These are phyloP conservation scores for Actinemys pallida DNA, from an alignment of 2,113 vertebrate species.

Conservation along the genomic window DNA sequence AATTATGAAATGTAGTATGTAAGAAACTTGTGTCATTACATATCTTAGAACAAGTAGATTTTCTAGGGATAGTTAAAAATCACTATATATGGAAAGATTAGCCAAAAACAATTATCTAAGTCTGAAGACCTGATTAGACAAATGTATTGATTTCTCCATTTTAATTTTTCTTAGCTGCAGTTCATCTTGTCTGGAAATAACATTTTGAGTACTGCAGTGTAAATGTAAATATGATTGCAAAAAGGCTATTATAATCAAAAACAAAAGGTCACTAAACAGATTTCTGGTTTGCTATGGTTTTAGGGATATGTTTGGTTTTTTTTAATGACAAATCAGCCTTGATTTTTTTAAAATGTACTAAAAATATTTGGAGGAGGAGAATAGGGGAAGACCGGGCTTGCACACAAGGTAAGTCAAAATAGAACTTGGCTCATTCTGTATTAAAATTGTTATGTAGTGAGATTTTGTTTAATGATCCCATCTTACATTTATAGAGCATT, in stretches of 20 bases:
- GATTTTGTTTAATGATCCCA: neutral
- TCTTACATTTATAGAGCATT: slow-evolving; percentile 31
- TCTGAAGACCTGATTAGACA: neutral
- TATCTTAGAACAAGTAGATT: neutral
- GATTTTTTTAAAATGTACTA: neutral
- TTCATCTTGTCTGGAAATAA: slow-evolving; percentile 10
- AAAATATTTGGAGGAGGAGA: neutral
- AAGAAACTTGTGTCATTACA: neutral
- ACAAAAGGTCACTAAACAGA: neutral
- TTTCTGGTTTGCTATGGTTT: neutral
- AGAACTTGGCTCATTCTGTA: neutral
- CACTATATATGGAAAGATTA: neutral
- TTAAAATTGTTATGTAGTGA: neutral
- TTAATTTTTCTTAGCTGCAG: slow-evolving; percentile 3
- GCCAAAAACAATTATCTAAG: neutral
- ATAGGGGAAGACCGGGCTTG: neutral
- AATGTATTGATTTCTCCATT: neutral
- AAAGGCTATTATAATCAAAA: neutral
- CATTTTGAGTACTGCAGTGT: neutral
- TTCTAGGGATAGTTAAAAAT: neutral
- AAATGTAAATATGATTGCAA: neutral
- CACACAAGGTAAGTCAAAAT: neutral
- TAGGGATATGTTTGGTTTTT: neutral
- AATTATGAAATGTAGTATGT: neutral
- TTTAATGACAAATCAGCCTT: neutral